phyloP scores from a whole-genome alignment of 2,797 vertebrate genomes.

The Ctenochaetus hawaiiensis region DNA sequence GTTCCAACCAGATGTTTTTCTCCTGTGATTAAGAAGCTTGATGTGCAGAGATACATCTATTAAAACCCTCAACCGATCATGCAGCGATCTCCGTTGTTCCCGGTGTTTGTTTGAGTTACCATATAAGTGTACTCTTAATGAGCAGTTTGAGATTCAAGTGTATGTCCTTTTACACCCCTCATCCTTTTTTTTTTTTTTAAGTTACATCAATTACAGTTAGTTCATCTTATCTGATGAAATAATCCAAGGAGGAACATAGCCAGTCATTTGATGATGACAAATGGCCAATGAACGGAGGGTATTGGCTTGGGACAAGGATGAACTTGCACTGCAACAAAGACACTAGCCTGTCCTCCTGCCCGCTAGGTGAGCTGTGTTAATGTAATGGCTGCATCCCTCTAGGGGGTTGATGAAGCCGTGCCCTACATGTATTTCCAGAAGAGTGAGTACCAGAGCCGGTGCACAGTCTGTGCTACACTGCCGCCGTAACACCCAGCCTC shows the following conservation, averaged over 20 bases:
- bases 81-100: conserved; percentile 31
- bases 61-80: conserved; percentile 39
- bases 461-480: conserved; percentile 64
- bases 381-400: conserved; percentile 73
- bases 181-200: not conserved
- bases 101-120: conserved; percentile 39
- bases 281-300: conserved; percentile 44
- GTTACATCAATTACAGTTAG: conserved; percentile 25
- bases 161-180: conserved; percentile 42
- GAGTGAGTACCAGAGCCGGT: conserved; percentile 68
- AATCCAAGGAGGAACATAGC: conserved; percentile 40
- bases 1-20: conserved; percentile 32
- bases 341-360: conserved; percentile 63
- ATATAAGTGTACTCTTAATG: conserved; percentile 43
- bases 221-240: conserved; percentile 42
- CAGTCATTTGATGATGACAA: conserved; percentile 53
- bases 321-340: conserved; percentile 69
- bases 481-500: conserved; percentile 56
- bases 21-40: conserved; percentile 19
- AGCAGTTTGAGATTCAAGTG: conserved; percentile 48
- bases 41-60: conserved; percentile 33
- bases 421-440: conserved; percentile 78
- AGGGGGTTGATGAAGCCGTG: conserved; percentile 77
- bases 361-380: conserved; percentile 78
- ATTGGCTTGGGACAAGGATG: conserved; percentile 62